Evolutionary conservation across 2,113 vertebrate genomes (phyloP).

Genomic region (Antechinus flavipes): DNA sequence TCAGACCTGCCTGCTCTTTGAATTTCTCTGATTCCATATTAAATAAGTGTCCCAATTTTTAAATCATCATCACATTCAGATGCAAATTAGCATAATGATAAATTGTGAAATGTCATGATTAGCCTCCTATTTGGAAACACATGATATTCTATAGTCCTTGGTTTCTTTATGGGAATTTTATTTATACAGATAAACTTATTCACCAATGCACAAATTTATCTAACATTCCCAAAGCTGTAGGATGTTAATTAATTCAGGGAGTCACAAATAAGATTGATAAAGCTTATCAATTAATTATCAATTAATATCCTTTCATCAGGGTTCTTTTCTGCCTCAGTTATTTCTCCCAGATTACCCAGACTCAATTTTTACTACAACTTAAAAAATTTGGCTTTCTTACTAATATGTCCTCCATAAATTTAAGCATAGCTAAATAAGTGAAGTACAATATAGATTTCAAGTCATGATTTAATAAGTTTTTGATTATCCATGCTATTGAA

Average conservation of each 20-base stretch:
- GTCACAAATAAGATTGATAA: background rate
- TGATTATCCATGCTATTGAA: background rate
- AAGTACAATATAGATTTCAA: slow-evolving; percentile 19
- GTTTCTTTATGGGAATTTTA: background rate
- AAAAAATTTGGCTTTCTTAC: background rate
- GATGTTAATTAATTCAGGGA: background rate
- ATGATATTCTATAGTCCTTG: background rate
- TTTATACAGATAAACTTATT: background rate
- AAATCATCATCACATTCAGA: background rate
- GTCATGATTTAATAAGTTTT: background rate
- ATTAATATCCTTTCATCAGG: background rate
- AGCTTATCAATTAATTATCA: background rate
- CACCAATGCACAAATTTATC: background rate
- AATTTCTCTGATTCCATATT: background rate
- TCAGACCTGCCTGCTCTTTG: background rate
- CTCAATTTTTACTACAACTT: background rate
- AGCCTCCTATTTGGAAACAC: background rate
- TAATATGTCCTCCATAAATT: background rate
- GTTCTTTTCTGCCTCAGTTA: background rate
- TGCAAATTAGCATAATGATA: background rate
- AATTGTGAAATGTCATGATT: background rate
- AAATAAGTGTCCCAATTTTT: background rate
- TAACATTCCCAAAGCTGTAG: background rate
- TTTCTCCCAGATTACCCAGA: slow-evolving; percentile 10
- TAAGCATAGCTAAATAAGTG: background rate